Percentiles rank a stretch among this genome's conserved stretches.
phyloP scores from a whole-genome alignment of 1,140 invertebrate genomes.

The Rhyzopertha dominica region DNA sequence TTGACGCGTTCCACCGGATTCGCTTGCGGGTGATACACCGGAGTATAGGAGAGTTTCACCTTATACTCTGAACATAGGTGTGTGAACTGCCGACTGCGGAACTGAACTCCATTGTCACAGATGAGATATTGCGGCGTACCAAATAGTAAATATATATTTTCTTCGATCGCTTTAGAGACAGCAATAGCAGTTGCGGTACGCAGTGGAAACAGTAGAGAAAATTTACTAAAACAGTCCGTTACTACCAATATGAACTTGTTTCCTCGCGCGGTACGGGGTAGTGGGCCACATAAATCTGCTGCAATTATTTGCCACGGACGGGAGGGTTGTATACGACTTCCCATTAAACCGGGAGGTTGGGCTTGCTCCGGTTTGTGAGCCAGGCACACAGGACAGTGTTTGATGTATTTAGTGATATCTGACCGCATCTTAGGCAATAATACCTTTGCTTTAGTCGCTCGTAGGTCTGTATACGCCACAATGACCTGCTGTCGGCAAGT shows the following conservation, averaged over 20 bases:
- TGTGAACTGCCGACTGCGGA: slow-evolving; percentile 4
- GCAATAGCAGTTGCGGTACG: slow-evolving; percentile 8
- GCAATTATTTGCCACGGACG: slow-evolving; percentile 16
- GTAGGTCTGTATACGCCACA: too few relatives aligned
- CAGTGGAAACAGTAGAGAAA: slow-evolving; percentile 11
- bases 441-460: too few relatives aligned
- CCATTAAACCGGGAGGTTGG: slow-evolving; percentile 11
- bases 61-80: neutral
- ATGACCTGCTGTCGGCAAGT: too few relatives aligned
- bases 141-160: slow-evolving; percentile 15
- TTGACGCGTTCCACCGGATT: slow-evolving; percentile 27
- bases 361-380: slow-evolving; percentile 15
- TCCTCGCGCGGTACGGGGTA: slow-evolving; percentile 2
- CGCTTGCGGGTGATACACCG: slow-evolving; percentile 16
- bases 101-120: slow-evolving; percentile 9
- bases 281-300: slow-evolving; percentile 12
- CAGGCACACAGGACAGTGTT: slow-evolving; percentile 8
- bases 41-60: slow-evolving; percentile 9
- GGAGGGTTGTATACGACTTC: neutral
- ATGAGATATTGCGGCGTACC: slow-evolving; percentile 20
- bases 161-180: slow-evolving; percentile 9
- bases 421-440: too few relatives aligned
- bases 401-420: too few relatives aligned
- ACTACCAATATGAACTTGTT: slow-evolving; percentile 13
- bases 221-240: slow-evolving; percentile 16